Conservation (phyloP, 1,140 invertebrate genomes). For the Andricus grossulariae region DNA sequence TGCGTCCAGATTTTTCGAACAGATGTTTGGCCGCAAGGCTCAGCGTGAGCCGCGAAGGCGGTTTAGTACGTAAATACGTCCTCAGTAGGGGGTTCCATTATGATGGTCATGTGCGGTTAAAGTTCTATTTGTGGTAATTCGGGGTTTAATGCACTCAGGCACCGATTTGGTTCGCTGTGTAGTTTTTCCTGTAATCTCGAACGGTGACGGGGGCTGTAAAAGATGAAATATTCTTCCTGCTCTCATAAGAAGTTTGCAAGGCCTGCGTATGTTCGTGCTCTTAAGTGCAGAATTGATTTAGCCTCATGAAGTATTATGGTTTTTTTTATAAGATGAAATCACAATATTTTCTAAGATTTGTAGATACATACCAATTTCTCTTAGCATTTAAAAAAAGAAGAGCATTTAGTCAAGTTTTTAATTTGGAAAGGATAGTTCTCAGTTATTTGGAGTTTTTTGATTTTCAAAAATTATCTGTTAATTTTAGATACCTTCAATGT, state of each 20-base stretch:
- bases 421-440: too few relatives aligned
- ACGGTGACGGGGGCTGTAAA: slow-evolving; percentile 57
- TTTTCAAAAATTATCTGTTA: too few relatives aligned
- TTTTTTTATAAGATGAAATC: too few relatives aligned
- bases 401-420: too few relatives aligned
- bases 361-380: too few relatives aligned
- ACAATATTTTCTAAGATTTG: too few relatives aligned
- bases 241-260: slow-evolving; percentile 31
- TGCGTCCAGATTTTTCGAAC: slow-evolving; percentile 38
- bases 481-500: too few relatives aligned
- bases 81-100: slow-evolving; percentile 74
- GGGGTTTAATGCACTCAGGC: slow-evolving; percentile 73
- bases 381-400: too few relatives aligned
- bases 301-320: too few relatives aligned
- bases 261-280: background rate
- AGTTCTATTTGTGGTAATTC: slow-evolving; percentile 76
- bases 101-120: slow-evolving; percentile 74
- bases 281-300: too few relatives aligned
- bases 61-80: slow-evolving; percentile 74
- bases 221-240: slow-evolving; percentile 69
- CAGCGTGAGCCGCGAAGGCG: slow-evolving; percentile 71
- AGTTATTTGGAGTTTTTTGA: too few relatives aligned
- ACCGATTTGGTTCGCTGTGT: slow-evolving; percentile 38
- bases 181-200: slow-evolving; percentile 37
- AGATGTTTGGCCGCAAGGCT: slow-evolving; percentile 72